Percentiles rank a stretch among this genome's conserved stretches.
Evolutionary conservation across 2,888 invertebrate genomes (phyloP).

Genomic region (Bedellia somnulentella): DNA sequence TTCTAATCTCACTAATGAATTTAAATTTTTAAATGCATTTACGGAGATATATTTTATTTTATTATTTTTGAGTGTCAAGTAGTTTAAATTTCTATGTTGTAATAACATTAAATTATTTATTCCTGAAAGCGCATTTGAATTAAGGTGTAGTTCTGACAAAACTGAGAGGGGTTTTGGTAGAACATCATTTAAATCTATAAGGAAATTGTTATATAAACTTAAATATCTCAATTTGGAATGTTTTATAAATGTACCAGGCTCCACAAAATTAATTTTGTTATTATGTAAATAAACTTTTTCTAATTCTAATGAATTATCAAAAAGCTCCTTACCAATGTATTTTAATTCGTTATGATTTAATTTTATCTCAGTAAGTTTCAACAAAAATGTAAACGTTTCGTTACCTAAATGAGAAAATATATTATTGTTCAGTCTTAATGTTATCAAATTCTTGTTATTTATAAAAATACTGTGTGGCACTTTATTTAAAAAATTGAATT

Average conservation of each 20-base stretch:
- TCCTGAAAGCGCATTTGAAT: conserved; percentile 73
- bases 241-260: conserved; percentile 74
- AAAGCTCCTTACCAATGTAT: conserved; percentile 72
- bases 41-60: conserved; percentile 70
- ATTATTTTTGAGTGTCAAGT: conserved; percentile 82
- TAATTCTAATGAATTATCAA: conserved; percentile 73
- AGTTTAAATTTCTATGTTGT: conserved; percentile 78
- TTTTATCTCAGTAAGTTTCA: conserved; percentile 74
- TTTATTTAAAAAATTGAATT: conserved; percentile 80
- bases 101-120: conserved; percentile 75
- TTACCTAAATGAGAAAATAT: conserved; percentile 76
- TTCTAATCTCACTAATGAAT: conserved; percentile 73
- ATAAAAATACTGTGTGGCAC: conserved; percentile 79
- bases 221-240: conserved; percentile 78
- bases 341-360: conserved; percentile 82
- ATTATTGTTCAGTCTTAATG: conserved; percentile 84
- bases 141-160: conserved; percentile 74
- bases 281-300: conserved; percentile 85
- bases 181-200: conserved; percentile 76
- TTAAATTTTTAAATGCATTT: conserved; percentile 73
- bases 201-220: conserved; percentile 78
- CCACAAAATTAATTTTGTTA: conserved; percentile 79
- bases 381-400: conserved; percentile 74
- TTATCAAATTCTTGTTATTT: conserved; percentile 74
- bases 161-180: conserved; percentile 72